phyloP scores from a whole-genome alignment of 2,888 invertebrate genomes.

The Lagria hirta region DNA sequence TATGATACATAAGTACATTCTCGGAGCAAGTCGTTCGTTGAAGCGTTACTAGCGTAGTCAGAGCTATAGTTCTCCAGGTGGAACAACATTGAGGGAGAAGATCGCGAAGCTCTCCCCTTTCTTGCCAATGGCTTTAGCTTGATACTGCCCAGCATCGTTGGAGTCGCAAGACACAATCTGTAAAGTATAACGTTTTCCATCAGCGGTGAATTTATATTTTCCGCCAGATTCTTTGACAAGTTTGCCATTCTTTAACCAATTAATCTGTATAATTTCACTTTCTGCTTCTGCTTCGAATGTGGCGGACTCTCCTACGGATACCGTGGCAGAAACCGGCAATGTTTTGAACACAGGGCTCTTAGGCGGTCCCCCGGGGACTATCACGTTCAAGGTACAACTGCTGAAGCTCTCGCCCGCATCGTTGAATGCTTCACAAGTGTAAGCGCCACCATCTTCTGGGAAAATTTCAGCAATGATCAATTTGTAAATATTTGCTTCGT shows the following conservation, averaged over 20 bases:
- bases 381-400: slow-evolving; percentile 83
- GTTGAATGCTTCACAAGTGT: slow-evolving; percentile 96
- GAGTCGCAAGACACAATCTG: slow-evolving; percentile 73
- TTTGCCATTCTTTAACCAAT: slow-evolving; percentile 92
- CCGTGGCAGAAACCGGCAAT: slow-evolving; percentile 87
- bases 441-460: slow-evolving; percentile 93
- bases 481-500: slow-evolving; percentile 87
- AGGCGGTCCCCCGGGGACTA: slow-evolving; percentile 82
- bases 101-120: slow-evolving; percentile 82
- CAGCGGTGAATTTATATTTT: slow-evolving; percentile 80
- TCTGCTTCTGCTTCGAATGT: slow-evolving; percentile 81
- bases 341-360: slow-evolving; percentile 81
- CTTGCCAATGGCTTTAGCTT: slow-evolving; percentile 80
- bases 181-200: slow-evolving; percentile 77
- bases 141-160: slow-evolving; percentile 85
- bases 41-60: slow-evolving; percentile 38
- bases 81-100: slow-evolving; percentile 81
- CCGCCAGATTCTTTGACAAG: slow-evolving; percentile 77
- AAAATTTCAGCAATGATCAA: slow-evolving; percentile 91
- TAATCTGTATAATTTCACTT: slow-evolving; percentile 67
- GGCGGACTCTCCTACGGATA: slow-evolving; percentile 76
- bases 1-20: slow-evolving; percentile 43
- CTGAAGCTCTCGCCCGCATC: slow-evolving; percentile 92
- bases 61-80: slow-evolving; percentile 56
- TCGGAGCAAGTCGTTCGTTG: slow-evolving; percentile 52